These are phyloP conservation scores for Acromyrmex heyeri DNA, from an alignment of 1,140 invertebrate species.

Conservation along the genomic window DNA sequence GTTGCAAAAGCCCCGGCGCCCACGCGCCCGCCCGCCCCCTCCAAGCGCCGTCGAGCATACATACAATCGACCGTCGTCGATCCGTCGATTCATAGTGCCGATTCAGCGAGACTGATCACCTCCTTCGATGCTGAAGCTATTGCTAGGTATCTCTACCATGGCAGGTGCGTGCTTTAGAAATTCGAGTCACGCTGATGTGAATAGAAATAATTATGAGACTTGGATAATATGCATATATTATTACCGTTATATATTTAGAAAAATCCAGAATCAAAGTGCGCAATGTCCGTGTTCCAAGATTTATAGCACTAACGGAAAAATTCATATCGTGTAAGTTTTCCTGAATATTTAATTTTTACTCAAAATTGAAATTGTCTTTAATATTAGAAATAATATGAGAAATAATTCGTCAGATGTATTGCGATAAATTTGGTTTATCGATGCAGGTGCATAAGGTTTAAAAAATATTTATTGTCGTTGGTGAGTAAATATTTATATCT, in stretches of 20 bases:
- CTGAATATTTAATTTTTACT: neutral
- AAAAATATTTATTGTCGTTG: constrained; percentile 33
- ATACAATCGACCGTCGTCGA: constrained; percentile 69
- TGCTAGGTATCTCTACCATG: constrained; percentile 23
- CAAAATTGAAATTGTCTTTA: neutral
- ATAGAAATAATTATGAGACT: constrained; percentile 39
- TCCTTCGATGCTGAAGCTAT: constrained; percentile 21
- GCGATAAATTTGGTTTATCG: neutral
- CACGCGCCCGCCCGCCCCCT: constrained; percentile 44
- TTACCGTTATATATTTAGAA: neutral
- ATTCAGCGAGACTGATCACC: constrained; percentile 53
- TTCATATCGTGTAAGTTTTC: neutral
- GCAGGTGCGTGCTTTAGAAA: constrained; percentile 66
- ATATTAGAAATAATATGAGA: neutral
- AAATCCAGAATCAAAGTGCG: neutral
- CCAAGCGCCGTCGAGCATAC: neutral
- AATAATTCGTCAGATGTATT: neutral
- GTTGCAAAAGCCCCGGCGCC: constrained; percentile 72
- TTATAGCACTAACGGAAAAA: neutral
- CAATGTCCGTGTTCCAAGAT: neutral
- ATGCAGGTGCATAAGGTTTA: neutral
- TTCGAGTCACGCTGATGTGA: constrained; percentile 55
- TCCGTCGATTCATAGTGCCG: constrained; percentile 69
- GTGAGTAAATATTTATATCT: constrained; percentile 59
- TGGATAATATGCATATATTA: neutral